These are phyloP conservation scores for Orgyia antiqua DNA, from an alignment of 2,888 invertebrate species.

Conservation along the genomic window DNA sequence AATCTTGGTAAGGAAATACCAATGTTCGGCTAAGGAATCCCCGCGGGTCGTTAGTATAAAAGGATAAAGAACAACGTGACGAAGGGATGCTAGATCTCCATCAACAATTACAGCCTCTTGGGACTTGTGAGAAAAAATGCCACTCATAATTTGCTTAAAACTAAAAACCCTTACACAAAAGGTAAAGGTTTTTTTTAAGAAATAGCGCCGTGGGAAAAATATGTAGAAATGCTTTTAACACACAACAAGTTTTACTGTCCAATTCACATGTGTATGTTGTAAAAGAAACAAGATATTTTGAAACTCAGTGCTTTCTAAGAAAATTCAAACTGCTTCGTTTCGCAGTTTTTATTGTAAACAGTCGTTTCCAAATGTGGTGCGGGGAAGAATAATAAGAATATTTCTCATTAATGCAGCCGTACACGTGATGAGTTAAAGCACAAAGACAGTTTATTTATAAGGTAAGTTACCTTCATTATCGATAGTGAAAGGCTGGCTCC, in stretches of 20 bases:
- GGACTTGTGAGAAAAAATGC: neutral
- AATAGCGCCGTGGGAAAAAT: neutral
- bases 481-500: conserved; percentile 88
- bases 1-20: too few relatives aligned
- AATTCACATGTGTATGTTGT: too few relatives aligned
- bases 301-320: too few relatives aligned
- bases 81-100: conserved; percentile 1
- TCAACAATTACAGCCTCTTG: conserved; percentile 5
- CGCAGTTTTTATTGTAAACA: too few relatives aligned
- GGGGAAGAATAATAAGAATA: too few relatives aligned
- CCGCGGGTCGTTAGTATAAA: conserved; percentile 2
- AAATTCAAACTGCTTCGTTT: too few relatives aligned
- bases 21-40: neutral
- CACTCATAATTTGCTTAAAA: conserved; percentile 3
- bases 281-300: too few relatives aligned
- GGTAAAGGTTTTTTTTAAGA: neutral
- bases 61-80: conserved; percentile 3
- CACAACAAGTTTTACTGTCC: too few relatives aligned
- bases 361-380: too few relatives aligned
- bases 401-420: too few relatives aligned
- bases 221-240: neutral
- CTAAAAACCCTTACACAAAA: neutral
- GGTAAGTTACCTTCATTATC: conserved; percentile 95
- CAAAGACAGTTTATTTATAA: too few relatives aligned
- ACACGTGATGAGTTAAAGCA: too few relatives aligned